Conservation (phyloP, 2,888 invertebrate genomes). For the Formica aserva region DNA sequence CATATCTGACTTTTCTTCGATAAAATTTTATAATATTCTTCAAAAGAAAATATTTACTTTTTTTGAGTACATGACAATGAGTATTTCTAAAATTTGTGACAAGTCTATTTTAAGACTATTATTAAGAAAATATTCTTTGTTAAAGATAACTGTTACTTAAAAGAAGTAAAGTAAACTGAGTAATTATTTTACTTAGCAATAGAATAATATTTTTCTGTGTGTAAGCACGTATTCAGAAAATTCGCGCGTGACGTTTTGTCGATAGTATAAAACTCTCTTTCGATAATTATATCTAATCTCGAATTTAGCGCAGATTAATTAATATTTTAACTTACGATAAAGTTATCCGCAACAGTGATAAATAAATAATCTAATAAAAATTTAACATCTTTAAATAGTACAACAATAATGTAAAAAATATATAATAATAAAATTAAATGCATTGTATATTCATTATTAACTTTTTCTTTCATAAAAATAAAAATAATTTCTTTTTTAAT, state of each 20-base stretch:
- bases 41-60: no score
- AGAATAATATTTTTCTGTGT: no score
- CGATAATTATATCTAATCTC: constrained; percentile 33
- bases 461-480: not conserved
- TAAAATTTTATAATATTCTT: no score
- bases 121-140: no score
- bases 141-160: no score
- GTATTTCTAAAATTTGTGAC: no score
- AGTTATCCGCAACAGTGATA: not conserved
- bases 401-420: not conserved
- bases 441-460: not conserved
- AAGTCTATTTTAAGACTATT: no score
- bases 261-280: constrained; percentile 37
- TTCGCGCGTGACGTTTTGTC: constrained; percentile 19
- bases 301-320: constrained; percentile 40
- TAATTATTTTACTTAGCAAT: no score
- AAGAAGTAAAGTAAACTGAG: no score
- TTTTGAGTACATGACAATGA: no score
- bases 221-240: not conserved
- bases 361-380: not conserved
- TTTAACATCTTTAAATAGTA: not conserved
- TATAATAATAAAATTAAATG: not conserved
- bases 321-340: not conserved
- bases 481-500: not conserved
- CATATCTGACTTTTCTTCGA: no score